These are phyloP conservation scores for Axis porcinus DNA, from an alignment of 2,113 vertebrate genomes.

Conservation along the genomic window DNA sequence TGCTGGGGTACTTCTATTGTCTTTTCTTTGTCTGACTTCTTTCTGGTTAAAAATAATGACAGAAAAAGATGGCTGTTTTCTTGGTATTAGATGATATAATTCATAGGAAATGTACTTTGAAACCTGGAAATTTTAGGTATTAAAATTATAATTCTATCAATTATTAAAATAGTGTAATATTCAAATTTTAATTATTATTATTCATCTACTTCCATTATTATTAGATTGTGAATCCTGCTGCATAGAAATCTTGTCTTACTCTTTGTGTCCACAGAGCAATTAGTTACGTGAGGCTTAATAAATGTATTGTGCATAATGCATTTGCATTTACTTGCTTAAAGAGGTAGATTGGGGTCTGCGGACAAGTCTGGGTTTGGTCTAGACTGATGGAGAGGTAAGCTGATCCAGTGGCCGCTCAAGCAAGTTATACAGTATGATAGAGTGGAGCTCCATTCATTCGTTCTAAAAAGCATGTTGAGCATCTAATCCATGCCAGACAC, in stretches of 20 bases:
- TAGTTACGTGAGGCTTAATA: neutral
- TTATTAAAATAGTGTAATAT: neutral
- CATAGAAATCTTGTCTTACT: neutral
- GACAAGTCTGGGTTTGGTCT: neutral
- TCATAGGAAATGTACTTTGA: neutral
- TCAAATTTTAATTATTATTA: neutral
- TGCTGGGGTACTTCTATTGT: neutral
- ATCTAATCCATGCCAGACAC: neutral
- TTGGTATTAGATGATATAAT: neutral
- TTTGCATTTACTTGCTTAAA: neutral
- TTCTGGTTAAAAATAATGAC: constrained; percentile 9
- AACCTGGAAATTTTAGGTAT: neutral
- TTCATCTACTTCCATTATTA: neutral
- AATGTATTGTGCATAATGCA: neutral
- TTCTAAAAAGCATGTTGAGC: neutral
- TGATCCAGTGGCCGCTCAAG: neutral
- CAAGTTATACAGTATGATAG: neutral
- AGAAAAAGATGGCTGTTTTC: neutral
- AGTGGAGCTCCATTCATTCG: neutral
- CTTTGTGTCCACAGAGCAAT: neutral
- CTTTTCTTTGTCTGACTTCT: neutral
- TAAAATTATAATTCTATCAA: neutral
- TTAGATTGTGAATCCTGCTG: neutral
- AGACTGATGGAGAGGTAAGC: neutral
- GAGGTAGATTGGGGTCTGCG: neutral